Conservation (phyloP, 2,888 invertebrate genomes). For the Andrena bicolor region DNA sequence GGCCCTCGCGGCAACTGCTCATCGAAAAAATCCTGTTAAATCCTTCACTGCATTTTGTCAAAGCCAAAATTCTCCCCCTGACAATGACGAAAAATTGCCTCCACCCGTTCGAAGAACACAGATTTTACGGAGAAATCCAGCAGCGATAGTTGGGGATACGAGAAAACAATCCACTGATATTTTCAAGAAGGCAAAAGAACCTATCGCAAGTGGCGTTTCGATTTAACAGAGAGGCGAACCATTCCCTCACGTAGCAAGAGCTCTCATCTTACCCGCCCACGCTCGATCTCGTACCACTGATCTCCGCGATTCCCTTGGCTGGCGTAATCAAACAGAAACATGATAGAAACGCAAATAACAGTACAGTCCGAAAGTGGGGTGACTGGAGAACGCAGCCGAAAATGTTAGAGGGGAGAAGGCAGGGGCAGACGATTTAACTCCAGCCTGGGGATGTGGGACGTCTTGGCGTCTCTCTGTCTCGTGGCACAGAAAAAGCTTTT, state of each 20-base stretch:
- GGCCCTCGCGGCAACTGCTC: too few species aligned
- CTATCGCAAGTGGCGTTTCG: neutral
- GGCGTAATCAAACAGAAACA: constrained; percentile 35
- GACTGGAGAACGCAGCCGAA: neutral
- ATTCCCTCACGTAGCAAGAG: neutral
- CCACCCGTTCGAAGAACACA: neutral
- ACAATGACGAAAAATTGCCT: too few species aligned
- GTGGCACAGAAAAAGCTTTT: constrained; percentile 69
- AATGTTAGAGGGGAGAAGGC: constrained; percentile 6
- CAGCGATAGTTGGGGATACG: neutral
- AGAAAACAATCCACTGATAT: neutral
- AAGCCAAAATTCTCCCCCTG: too few species aligned
- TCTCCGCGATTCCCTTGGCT: neutral
- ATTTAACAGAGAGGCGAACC: neutral
- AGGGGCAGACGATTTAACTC: constrained; percentile 33
- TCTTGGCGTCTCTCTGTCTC: constrained; percentile 73
- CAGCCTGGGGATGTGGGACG: constrained; percentile 68
- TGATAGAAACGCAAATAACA: constrained; percentile 30
- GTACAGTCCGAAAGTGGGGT: neutral
- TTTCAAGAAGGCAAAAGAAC: neutral
- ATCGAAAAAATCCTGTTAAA: too few species aligned
- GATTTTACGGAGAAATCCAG: neutral
- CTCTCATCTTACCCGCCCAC: constrained; percentile 5
- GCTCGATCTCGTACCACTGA: neutral
- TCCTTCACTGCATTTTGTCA: too few species aligned